Evolutionary conservation across 2,888 invertebrate genomes (phyloP).

Genomic region (Hemicrepidius hirtus): DNA sequence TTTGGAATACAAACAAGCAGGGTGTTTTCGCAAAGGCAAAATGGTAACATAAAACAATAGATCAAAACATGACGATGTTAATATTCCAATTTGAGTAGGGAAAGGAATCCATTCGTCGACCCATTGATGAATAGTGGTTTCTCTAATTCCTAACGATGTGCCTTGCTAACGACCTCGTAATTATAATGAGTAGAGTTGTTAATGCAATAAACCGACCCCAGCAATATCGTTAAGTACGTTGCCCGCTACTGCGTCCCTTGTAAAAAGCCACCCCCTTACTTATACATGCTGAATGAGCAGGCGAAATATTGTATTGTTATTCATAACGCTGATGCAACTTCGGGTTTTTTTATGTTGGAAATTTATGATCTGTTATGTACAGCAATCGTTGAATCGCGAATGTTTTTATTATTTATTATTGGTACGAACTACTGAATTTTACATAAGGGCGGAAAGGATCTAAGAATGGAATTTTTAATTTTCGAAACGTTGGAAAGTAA

Average conservation of each 20-base stretch:
- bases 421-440: slow-evolving; percentile 10
- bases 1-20: slow-evolving; percentile 43
- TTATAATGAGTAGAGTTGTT: slow-evolving; percentile 72
- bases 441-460: neutral
- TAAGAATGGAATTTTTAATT: too few species aligned
- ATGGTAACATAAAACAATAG: slow-evolving; percentile 33
- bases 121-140: slow-evolving; percentile 58
- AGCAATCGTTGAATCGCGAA: slow-evolving; percentile 21
- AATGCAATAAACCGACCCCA: slow-evolving; percentile 69
- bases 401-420: slow-evolving; percentile 23
- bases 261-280: slow-evolving; percentile 45
- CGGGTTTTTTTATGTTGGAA: slow-evolving; percentile 39
- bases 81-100: slow-evolving; percentile 17
- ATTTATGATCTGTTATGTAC: slow-evolving; percentile 49
- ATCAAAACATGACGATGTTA: slow-evolving; percentile 33
- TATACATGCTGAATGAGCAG: slow-evolving; percentile 46
- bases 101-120: slow-evolving; percentile 20
- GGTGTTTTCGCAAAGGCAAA: slow-evolving; percentile 17
- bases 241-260: slow-evolving; percentile 44
- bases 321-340: slow-evolving; percentile 44
- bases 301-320: slow-evolving; percentile 54
- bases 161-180: slow-evolving; percentile 69
- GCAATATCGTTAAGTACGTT: slow-evolving; percentile 58
- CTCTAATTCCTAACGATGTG: slow-evolving; percentile 59
- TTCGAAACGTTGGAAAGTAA: too few species aligned